phyloP scores from a whole-genome alignment of 2,888 invertebrate species.

The Tethea ocularis region DNA sequence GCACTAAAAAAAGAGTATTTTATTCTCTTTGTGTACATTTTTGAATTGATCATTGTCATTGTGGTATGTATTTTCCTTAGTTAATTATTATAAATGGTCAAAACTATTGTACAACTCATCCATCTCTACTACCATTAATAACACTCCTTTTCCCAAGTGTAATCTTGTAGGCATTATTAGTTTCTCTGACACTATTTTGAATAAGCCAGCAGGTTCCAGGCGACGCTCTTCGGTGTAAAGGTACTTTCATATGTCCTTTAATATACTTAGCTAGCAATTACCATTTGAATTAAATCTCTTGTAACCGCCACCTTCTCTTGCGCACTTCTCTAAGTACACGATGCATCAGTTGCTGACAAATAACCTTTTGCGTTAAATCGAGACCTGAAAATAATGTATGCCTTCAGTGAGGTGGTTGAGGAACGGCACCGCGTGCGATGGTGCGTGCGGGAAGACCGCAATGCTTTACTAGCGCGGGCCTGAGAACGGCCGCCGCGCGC shows the following conservation, averaged over 20 bases:
- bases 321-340: constrained; percentile 51
- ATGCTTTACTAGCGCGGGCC: constrained; percentile 49
- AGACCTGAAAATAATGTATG: constrained; percentile 45
- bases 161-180: neutral
- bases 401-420: constrained; percentile 24
- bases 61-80: neutral
- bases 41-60: neutral
- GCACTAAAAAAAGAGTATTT: too few relatives aligned
- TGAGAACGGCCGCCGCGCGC: constrained; percentile 62
- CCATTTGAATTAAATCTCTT: constrained; percentile 40
- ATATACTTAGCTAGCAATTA: constrained; percentile 11
- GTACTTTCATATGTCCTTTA: constrained; percentile 45
- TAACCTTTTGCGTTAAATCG: constrained; percentile 49
- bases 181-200: constrained; percentile 15
- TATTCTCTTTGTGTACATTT: neutral
- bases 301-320: constrained; percentile 54
- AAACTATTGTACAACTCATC: too few relatives aligned
- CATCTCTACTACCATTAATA: neutral
- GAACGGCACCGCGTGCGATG: constrained; percentile 18
- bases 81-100: neutral
- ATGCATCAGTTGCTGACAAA: constrained; percentile 56
- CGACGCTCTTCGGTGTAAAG: constrained; percentile 46
- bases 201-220: constrained; percentile 58
- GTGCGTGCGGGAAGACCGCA: constrained; percentile 20
- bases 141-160: neutral